These are phyloP conservation scores for Edolisoma coerulescens DNA, from an alignment of 2,113 vertebrate species.

Conservation along the genomic window DNA sequence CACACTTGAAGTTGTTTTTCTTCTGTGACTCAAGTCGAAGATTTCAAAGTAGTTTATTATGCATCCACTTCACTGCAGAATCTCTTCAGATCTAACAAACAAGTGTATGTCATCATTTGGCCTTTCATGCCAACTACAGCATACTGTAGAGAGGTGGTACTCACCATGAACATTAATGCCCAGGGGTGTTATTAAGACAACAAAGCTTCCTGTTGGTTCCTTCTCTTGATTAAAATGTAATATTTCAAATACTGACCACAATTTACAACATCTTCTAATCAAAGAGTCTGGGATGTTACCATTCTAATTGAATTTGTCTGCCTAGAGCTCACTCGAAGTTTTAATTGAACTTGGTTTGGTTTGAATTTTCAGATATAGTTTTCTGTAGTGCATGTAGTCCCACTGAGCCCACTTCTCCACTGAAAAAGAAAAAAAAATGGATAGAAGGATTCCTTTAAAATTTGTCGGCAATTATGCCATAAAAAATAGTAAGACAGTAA, in stretches of 20 bases:
- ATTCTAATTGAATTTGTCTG: not conserved
- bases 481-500: not conserved
- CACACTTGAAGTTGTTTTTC: not conserved
- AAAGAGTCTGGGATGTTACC: not conserved
- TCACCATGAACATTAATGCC: not conserved
- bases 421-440: not conserved
- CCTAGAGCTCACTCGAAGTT: fast-evolving
- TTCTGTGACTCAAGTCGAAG: not conserved
- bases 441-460: not conserved
- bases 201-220: not conserved
- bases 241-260: not conserved
- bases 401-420: not conserved
- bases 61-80: not conserved
- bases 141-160: not conserved
- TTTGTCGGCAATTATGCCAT: not conserved
- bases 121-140: not conserved
- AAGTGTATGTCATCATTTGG: not conserved
- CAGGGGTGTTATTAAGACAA: not conserved
- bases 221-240: not conserved
- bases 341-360: not conserved
- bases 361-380: not conserved
- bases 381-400: not conserved
- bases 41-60: not conserved
- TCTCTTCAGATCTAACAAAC: not conserved
- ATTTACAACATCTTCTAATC: not conserved